Conservation (phyloP, 2,888 invertebrate genomes). For the Epistrophe grossulariae region DNA sequence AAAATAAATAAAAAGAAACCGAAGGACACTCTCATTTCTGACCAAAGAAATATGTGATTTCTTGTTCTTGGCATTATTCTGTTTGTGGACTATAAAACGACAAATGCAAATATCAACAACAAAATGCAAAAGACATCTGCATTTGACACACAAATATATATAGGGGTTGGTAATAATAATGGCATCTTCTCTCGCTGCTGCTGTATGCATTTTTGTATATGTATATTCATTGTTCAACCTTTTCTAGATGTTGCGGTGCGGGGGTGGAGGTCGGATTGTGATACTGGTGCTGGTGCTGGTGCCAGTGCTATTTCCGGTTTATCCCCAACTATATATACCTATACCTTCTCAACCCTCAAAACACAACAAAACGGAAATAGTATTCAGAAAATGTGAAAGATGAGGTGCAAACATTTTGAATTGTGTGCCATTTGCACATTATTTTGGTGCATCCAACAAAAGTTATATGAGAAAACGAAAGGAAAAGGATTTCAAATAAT, state of each 20-base stretch:
- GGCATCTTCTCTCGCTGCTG: conserved; percentile 7
- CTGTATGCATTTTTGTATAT: not conserved
- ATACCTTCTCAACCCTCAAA: not conserved
- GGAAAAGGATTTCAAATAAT: conserved; percentile 60
- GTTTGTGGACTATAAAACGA: conserved; percentile 12
- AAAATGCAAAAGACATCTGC: conserved; percentile 58
- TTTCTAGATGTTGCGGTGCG: not conserved
- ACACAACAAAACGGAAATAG: conserved; percentile 12
- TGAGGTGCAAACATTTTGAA: conserved; percentile 67
- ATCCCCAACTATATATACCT: not conserved
- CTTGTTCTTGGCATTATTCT: conserved; percentile 56
- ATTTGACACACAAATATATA: conserved; percentile 57
- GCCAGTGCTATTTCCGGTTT: not conserved
- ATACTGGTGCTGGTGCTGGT: not conserved
- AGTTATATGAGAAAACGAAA: conserved; percentile 13
- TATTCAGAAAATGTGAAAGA: conserved; percentile 43
- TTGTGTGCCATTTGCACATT: conserved; percentile 59
- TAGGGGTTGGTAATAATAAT: conserved; percentile 41
- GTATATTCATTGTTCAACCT: not conserved
- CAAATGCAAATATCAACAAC: conserved; percentile 32
- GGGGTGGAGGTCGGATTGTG: not conserved
- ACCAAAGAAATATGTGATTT: conserved; percentile 67
- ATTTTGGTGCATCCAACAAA: conserved; percentile 16
- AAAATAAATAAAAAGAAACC: conserved; percentile 1
- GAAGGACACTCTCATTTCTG: conserved; percentile 53